These are phyloP conservation scores for Coronaproctus castanopsis DNA, from an alignment of 2,888 invertebrate genomes.

Conservation along the genomic window DNA sequence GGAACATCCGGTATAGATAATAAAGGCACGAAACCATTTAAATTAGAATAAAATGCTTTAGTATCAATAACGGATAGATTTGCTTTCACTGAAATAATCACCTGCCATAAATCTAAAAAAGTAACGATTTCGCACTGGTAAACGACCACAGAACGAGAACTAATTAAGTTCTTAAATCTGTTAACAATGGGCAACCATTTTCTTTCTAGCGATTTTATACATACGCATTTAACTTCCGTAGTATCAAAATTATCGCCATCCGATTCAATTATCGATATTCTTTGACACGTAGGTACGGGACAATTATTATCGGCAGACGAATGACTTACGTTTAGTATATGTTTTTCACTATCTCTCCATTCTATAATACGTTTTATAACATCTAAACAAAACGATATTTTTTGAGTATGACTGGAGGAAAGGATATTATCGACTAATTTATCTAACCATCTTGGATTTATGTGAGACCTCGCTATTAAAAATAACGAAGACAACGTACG, in stretches of 20 bases:
- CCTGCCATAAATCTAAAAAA: slow-evolving; percentile 71
- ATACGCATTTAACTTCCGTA: slow-evolving; percentile 48
- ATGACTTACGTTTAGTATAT: slow-evolving; percentile 50
- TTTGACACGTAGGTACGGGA: slow-evolving; percentile 25
- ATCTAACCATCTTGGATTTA: slow-evolving; percentile 42
- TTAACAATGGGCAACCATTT: slow-evolving; percentile 66
- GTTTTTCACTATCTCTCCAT: slow-evolving; percentile 64
- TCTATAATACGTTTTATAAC: slow-evolving; percentile 70
- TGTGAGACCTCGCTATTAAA: slow-evolving; percentile 60
- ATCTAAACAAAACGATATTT: slow-evolving; percentile 65
- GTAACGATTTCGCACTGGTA: slow-evolving; percentile 39
- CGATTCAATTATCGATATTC: slow-evolving; percentile 39
- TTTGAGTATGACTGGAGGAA: slow-evolving; percentile 32
- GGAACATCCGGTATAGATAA: slow-evolving; percentile 50
- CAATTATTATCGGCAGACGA: slow-evolving; percentile 29
- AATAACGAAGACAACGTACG: slow-evolving; percentile 63
- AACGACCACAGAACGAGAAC: slow-evolving; percentile 27
- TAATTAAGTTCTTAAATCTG: slow-evolving; percentile 32
- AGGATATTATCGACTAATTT: slow-evolving; percentile 42
- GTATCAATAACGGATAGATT: slow-evolving; percentile 76
- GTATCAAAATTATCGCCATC: slow-evolving; percentile 65
- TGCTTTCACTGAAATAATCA: slow-evolving; percentile 73
- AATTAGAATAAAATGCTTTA: slow-evolving; percentile 65
- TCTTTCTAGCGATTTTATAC: slow-evolving; percentile 62
- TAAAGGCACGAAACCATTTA: slow-evolving; percentile 57